Conservation (phyloP, 2,888 invertebrate genomes). For the Ecliptopera silaceata region DNA sequence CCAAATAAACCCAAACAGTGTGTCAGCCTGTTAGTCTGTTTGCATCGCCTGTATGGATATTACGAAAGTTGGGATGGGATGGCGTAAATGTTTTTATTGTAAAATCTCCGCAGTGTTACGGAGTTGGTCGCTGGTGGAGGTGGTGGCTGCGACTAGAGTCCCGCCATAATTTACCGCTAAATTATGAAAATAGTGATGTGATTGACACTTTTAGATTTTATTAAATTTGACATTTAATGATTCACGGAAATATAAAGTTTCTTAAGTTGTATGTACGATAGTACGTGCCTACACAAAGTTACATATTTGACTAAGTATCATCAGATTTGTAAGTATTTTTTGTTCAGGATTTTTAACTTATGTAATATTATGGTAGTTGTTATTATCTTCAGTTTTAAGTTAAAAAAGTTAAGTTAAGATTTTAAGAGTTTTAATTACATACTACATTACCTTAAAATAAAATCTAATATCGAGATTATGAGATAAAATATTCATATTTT, state of each 20-base stretch:
- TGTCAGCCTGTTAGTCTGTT: constrained; percentile 48
- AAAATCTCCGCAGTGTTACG: constrained; percentile 58
- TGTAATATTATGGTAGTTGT: too few species aligned
- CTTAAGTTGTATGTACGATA: too few species aligned
- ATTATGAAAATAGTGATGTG: constrained; percentile 40
- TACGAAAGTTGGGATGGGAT: constrained; percentile 60
- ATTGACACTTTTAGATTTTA: constrained; percentile 4
- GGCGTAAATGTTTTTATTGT: constrained; percentile 69
- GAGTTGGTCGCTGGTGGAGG: constrained; percentile 60
- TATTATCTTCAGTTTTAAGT: too few species aligned
- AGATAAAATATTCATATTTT: too few species aligned
- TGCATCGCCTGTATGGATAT: constrained; percentile 51
- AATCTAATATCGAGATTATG: too few species aligned
- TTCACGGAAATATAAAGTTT: background rate
- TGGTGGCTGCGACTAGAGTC: constrained; percentile 56
- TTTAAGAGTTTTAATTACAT: too few species aligned
- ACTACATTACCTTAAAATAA: too few species aligned
- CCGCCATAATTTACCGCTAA: constrained; percentile 23
- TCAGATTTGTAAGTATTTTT: constrained; percentile 8
- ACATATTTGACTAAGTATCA: background rate
- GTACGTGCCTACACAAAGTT: background rate
- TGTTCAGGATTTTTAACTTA: background rate
- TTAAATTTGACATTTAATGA: background rate
- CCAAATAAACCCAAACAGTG: constrained; percentile 64
- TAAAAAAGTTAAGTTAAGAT: too few species aligned